Base-by-base conservation (phyloP, 2,113 vertebrate species). In the Entosphenus tridentatus region DNA sequence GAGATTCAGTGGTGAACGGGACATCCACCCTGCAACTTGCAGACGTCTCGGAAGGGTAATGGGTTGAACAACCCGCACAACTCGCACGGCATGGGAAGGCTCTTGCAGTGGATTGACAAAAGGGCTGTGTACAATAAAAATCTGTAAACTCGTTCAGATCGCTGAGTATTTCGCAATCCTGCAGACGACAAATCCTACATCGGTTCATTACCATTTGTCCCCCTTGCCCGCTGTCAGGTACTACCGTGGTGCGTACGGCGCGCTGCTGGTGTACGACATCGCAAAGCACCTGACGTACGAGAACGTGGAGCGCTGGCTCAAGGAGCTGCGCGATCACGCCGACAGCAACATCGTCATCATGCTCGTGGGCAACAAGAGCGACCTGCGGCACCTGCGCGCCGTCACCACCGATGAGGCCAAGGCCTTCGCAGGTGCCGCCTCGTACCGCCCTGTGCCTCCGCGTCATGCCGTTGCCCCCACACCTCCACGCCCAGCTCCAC, bases 331-430 rank as follows among this genome's bases (percentile, higher is more conserved):
- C 76, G 86, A 87, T 75, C 86, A 88, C 1, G 86, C 86, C 0
- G 86, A 87, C 1, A 77, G 78, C 78, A 86, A 85, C 80, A 87
- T 87, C 0, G 83, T 86, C 78, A 83, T 88, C 80, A 87, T 88
- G 86, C 75, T 88, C 17, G 85, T 87, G 77, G 86, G 86, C 69
- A 88, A 86, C 80, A 88, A 88, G 73, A 80, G 79, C 0, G 79
- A 80, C 76, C 73, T 80, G 70, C 12, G 77, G 18, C 86, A 88
- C 76, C 79, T 88, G 2, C 75, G 85, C n/a, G 84, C 85, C 0
- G 86, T 88, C 72, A 85, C 86, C 72, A 83, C 82, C 0, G 83
- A 87, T 0, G 83, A 87, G 75, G 83, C 86, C 71, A 81, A 72
- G 73, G 82, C 80, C 57, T 83, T 87, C 0, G 77, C 86, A 80